These are phyloP conservation scores for Drosophila mayaguana DNA, from an alignment of 2,888 invertebrate genomes.

Conservation along the genomic window DNA sequence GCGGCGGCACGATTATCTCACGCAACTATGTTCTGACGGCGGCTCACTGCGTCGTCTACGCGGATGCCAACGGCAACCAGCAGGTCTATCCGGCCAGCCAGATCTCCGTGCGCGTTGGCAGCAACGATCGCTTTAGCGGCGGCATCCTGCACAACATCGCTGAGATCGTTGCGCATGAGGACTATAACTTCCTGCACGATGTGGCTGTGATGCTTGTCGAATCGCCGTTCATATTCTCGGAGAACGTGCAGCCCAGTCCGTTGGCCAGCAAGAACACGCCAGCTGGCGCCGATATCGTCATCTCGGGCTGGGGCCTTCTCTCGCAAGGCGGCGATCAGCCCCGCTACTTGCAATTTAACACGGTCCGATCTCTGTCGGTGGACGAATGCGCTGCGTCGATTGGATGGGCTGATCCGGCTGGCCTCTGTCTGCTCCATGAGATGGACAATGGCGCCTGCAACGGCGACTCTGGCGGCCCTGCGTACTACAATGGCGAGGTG, in stretches of 20 bases:
- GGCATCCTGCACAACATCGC: slow-evolving; percentile 66
- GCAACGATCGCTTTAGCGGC: slow-evolving; percentile 70
- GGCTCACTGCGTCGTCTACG: slow-evolving; percentile 54
- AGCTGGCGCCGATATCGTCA: slow-evolving; percentile 56
- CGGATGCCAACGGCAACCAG: not conserved
- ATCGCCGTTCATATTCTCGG: slow-evolving; percentile 63
- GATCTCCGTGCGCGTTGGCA: slow-evolving; percentile 68
- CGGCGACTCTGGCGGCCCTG: slow-evolving; percentile 82
- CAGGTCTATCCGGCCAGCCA: slow-evolving; percentile 9
- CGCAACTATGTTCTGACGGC: slow-evolving; percentile 58
- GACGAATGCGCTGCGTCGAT: slow-evolving; percentile 27
- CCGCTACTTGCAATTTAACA: slow-evolving; percentile 71
- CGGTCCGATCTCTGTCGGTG: slow-evolving; percentile 49
- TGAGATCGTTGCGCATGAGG: slow-evolving; percentile 67
- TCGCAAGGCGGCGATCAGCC: slow-evolving; percentile 67
- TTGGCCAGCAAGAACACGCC: slow-evolving; percentile 67
- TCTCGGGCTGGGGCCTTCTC: slow-evolving; percentile 81
- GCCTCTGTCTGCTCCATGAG: slow-evolving; percentile 68
- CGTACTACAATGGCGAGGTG: slow-evolving; percentile 69
- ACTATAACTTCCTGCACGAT: slow-evolving; percentile 73
- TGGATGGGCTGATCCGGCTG: not conserved
- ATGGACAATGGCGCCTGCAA: slow-evolving; percentile 74
- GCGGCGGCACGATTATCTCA: slow-evolving; percentile 64
- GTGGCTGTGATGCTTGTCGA: slow-evolving; percentile 69
- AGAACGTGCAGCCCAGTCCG: slow-evolving; percentile 68